Conservation (phyloP, 2,797 vertebrate genomes). For the Anomalospiza imberbis region DNA sequence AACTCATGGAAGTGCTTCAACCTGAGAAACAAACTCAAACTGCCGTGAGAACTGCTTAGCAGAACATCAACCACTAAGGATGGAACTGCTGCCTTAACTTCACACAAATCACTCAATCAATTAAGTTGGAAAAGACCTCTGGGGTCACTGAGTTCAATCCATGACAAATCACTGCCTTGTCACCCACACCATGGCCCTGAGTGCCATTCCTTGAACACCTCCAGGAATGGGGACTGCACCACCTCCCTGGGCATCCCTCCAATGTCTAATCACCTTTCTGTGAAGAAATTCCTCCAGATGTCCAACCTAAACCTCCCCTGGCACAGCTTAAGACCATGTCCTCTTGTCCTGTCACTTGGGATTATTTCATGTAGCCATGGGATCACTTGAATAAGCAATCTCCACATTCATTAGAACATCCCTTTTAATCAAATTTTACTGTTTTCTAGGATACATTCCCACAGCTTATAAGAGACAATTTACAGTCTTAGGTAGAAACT, state of each 20-base stretch:
- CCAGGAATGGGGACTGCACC: neutral
- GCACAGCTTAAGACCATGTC: too few species aligned
- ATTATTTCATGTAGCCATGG: neutral
- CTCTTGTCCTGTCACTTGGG: neutral
- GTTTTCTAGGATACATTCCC: neutral
- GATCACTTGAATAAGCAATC: neutral
- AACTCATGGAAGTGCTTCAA: neutral
- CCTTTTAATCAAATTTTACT: neutral
- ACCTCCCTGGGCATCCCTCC: neutral
- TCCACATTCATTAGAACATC: neutral
- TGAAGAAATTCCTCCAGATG: neutral
- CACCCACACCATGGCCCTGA: neutral
- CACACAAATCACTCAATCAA: neutral
- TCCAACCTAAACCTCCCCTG: neutral
- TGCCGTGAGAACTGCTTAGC: neutral
- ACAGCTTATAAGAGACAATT: neutral
- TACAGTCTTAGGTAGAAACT: neutral
- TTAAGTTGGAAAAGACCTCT: fast-evolving
- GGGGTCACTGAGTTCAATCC: fast-evolving
- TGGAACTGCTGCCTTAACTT: neutral
- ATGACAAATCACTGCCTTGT: fast-evolving
- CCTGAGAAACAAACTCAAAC: neutral
- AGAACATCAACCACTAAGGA: neutral
- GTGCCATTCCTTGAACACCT: neutral
- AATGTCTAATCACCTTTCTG: fast-evolving